Conservation (phyloP, 2,888 invertebrate genomes). For the Drosophila putrida region DNA sequence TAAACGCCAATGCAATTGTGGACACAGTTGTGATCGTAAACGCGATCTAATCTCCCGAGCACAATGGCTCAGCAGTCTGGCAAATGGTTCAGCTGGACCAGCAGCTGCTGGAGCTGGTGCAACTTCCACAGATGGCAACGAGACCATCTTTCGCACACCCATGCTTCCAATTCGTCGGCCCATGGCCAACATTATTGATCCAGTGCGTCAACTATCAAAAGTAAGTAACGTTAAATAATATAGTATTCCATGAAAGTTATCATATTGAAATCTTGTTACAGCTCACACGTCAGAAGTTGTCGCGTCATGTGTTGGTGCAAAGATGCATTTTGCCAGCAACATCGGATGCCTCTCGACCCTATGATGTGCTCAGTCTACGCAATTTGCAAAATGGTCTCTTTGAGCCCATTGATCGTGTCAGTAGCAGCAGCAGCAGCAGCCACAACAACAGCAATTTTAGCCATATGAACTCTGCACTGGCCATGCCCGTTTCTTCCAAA, state of each 20-base stretch:
- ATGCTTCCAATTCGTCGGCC: constrained; percentile 81
- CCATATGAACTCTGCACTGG: background rate
- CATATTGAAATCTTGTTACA: constrained; percentile 39
- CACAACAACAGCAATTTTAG: background rate
- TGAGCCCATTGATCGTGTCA: constrained; percentile 59
- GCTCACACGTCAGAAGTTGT: constrained; percentile 81
- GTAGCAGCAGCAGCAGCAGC: constrained; percentile 18
- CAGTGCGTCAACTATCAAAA: constrained; percentile 78
- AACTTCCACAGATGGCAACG: constrained; percentile 38
- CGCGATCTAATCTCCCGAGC: constrained; percentile 65
- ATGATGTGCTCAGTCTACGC: constrained; percentile 75
- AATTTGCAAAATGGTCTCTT: constrained; percentile 74
- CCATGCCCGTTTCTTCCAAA: constrained; percentile 22
- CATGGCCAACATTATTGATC: constrained; percentile 78
- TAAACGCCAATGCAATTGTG: constrained; percentile 83
- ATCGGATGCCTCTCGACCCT: constrained; percentile 56
- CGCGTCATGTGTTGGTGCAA: constrained; percentile 90
- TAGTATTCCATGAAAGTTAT: background rate
- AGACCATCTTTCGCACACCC: constrained; percentile 58
- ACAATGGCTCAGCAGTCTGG: constrained; percentile 45
- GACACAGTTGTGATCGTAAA: constrained; percentile 84
- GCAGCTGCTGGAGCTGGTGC: background rate
- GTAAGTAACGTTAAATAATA: constrained; percentile 53
- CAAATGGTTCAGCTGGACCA: constrained; percentile 6
- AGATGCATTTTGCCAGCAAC: constrained; percentile 88